A percentile compares a stretch with the other conserved stretches of the same genome.
phyloP scores from a whole-genome alignment of 2,113 vertebrate species.

The Ariopsis seemanni region DNA sequence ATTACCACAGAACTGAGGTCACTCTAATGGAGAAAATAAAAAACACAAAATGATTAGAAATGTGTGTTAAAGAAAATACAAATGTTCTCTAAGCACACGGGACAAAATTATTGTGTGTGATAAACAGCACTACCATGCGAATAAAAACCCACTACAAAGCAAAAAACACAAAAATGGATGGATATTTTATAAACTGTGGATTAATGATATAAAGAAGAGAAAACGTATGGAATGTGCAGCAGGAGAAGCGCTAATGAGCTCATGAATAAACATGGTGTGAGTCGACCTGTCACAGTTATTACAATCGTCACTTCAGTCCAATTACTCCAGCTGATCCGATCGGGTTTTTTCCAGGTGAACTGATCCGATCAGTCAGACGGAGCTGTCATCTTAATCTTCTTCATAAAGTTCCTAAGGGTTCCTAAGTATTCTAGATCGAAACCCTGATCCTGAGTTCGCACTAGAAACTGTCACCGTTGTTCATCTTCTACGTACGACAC shows the following conservation, averaged over 20 bases:
- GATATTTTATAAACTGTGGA: background rate
- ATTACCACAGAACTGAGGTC: slow-evolving; percentile 99
- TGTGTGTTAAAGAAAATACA: slow-evolving; percentile 85
- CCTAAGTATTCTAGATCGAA: too few relatives aligned
- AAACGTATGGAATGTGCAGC: background rate
- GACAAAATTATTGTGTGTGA: slow-evolving; percentile 41
- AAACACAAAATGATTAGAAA: slow-evolving; percentile 88
- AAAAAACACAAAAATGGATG: background rate
- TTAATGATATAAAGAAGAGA: background rate
- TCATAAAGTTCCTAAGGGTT: too few relatives aligned
- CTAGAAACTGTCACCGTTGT: too few relatives aligned
- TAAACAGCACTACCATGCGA: background rate
- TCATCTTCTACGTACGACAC: too few relatives aligned
- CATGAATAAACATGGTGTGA: background rate
- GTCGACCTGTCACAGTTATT: background rate
- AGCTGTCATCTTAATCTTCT: too few relatives aligned
- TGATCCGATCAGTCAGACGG: background rate
- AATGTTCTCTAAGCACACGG: slow-evolving; percentile 51
- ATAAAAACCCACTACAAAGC: background rate
- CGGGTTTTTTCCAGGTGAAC: background rate
- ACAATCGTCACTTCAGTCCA: background rate
- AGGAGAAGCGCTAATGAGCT: background rate
- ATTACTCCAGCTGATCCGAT: background rate
- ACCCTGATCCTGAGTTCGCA: too few relatives aligned
- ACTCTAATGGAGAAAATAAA: slow-evolving; percentile 99